These are phyloP conservation scores for Fistularia tabacaria DNA, from an alignment of 2,797 vertebrate species.

Conservation along the genomic window DNA sequence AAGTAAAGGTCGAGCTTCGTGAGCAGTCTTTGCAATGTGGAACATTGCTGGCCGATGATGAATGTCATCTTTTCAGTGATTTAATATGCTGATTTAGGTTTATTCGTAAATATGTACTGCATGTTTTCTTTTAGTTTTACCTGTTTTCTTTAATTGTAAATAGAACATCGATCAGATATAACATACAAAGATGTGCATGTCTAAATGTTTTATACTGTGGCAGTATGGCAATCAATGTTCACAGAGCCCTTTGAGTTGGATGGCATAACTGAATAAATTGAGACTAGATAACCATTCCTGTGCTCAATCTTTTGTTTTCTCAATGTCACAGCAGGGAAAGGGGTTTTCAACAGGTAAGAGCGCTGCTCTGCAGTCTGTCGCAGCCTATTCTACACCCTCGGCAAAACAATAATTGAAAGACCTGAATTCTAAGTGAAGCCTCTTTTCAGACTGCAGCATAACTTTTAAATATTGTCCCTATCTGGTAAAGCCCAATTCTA, in stretches of 20 bases:
- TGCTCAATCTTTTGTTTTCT: background rate
- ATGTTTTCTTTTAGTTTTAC: conserved; percentile 51
- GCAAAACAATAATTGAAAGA: too few species aligned
- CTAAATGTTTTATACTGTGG: conserved; percentile 61
- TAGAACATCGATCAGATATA: conserved; percentile 53
- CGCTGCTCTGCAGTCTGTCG: too few species aligned
- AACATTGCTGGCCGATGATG: conserved; percentile 76
- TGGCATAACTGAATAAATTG: conserved; percentile 49
- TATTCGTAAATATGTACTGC: conserved; percentile 42
- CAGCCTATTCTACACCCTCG: too few species aligned
- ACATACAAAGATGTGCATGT: conserved; percentile 63
- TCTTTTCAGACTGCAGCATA: too few species aligned
- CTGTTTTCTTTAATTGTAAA: conserved; percentile 52
- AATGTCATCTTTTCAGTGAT: conserved; percentile 46
- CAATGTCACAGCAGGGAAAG: background rate
- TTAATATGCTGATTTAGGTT: conserved; percentile 24
- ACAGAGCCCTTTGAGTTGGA: conserved; percentile 59
- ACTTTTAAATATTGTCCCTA: too few species aligned
- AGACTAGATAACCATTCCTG: conserved; percentile 22
- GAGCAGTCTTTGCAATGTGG: conserved; percentile 46
- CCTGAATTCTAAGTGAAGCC: too few species aligned
- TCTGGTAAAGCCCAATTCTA: too few species aligned
- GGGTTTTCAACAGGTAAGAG: too few species aligned
- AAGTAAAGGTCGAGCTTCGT: conserved; percentile 27
- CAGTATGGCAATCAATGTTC: conserved; percentile 55